These are phyloP conservation scores for Bubo blakistoni DNA, from an alignment of 2,113 vertebrate species.

Conservation along the genomic window DNA sequence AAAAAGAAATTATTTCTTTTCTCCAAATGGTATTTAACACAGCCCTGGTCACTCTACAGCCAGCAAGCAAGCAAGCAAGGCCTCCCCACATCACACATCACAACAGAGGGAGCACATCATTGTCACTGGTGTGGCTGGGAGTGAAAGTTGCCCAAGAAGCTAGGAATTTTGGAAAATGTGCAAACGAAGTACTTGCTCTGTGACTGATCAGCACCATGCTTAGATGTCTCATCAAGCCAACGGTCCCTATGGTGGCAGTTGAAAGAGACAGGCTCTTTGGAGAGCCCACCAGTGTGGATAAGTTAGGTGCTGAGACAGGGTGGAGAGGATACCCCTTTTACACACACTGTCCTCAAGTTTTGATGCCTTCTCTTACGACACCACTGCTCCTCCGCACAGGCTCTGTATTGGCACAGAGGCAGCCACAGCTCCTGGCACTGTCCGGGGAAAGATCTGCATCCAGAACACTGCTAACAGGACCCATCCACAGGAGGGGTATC, in stretches of 20 bases:
- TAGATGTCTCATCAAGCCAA: background rate
- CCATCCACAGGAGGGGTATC: background rate
- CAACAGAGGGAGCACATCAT: accelerated
- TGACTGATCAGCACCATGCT: background rate
- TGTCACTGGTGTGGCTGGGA: accelerated
- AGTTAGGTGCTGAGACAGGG: background rate
- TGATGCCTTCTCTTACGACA: background rate
- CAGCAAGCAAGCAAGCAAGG: background rate
- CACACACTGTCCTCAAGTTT: background rate
- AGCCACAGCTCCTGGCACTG: background rate
- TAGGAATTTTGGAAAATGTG: background rate
- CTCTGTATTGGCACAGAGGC: background rate
- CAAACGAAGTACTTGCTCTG: background rate
- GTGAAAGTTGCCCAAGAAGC: background rate
- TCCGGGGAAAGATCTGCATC: background rate
- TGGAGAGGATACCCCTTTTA: background rate
- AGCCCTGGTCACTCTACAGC: background rate
- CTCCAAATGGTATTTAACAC: background rate
- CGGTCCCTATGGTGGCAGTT: accelerated
- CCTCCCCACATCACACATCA: accelerated
- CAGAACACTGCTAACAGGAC: background rate
- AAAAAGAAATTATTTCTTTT: background rate
- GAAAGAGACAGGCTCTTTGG: accelerated
- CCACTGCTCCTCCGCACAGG: background rate
- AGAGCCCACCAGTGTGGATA: background rate